Evolutionary conservation across 1,140 invertebrate species (phyloP).

Genomic region (Littorina saxatilis): DNA sequence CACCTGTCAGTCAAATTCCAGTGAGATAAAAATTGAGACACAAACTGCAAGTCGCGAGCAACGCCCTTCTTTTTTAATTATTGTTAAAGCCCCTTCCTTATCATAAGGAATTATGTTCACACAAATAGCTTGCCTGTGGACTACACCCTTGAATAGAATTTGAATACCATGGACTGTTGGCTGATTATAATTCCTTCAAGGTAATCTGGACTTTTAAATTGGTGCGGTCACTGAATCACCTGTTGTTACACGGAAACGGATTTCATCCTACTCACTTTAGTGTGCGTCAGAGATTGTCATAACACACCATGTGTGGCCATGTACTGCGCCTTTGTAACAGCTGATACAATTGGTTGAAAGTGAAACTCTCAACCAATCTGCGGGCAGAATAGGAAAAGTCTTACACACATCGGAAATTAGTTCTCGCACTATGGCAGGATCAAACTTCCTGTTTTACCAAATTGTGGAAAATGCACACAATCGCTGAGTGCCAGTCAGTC

Average conservation of each 20-base stretch:
- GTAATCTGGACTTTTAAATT: background rate
- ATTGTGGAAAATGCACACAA: constrained; percentile 1
- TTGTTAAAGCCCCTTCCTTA: too few relatives aligned
- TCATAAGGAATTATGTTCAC: too few relatives aligned
- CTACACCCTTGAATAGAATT: too few relatives aligned
- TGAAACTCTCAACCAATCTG: background rate
- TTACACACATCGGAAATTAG: constrained; percentile 16
- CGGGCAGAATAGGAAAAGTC: background rate
- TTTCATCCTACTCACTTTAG: background rate
- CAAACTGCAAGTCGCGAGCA: too few relatives aligned
- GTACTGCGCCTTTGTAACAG: background rate
- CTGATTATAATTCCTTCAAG: too few relatives aligned
- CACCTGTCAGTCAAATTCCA: too few relatives aligned
- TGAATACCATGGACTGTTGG: too few relatives aligned
- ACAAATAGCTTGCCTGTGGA: too few relatives aligned
- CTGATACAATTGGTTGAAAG: constrained; percentile 10
- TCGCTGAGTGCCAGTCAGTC: background rate
- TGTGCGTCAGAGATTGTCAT: constrained; percentile 17
- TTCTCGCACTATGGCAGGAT: constrained; percentile 24
- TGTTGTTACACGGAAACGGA: constrained; percentile 27
- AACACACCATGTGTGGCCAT: constrained; percentile 30
- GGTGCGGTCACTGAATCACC: background rate
- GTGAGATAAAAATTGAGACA: too few relatives aligned
- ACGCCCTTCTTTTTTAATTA: too few relatives aligned
- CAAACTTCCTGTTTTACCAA: constrained; percentile 34